Conservation (phyloP, 1,140 invertebrate genomes). For the Aricia agestis region DNA sequence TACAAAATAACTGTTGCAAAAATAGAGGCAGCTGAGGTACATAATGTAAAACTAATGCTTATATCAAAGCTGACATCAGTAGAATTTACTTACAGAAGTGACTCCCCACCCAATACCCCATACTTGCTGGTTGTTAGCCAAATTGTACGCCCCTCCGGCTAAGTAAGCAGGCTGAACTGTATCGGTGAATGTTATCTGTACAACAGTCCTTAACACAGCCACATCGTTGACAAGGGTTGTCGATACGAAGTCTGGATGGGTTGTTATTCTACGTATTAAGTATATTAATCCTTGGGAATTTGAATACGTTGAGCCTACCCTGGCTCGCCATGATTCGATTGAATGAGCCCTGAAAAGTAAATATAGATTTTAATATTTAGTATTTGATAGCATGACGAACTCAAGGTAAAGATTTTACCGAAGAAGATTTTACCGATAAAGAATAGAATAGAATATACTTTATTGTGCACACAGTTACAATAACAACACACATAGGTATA, state of each 20-base stretch:
- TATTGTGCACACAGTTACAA: too few relatives aligned
- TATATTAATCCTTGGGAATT: conserved; percentile 39
- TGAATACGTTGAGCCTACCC: conserved; percentile 42
- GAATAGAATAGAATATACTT: too few relatives aligned
- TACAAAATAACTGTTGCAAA: too few relatives aligned
- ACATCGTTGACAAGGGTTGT: conserved; percentile 79
- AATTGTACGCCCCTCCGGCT: conserved; percentile 35
- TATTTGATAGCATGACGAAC: too few relatives aligned
- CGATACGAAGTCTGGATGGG: conserved; percentile 76
- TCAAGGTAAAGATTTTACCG: too few relatives aligned
- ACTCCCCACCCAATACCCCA: conserved; percentile 54
- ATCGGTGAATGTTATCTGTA: conserved; percentile 48
- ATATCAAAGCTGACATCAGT: too few relatives aligned
- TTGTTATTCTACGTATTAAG: conserved; percentile 45
- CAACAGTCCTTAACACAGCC: conserved; percentile 61
- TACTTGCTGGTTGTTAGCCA: conserved; percentile 33
- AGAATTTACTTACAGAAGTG: conserved; percentile 35
- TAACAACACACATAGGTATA: too few relatives aligned
- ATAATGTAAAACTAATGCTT: too few relatives aligned
- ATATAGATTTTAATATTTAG: too few relatives aligned
- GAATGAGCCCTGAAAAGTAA: conserved; percentile 33
- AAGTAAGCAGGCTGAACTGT: conserved; percentile 39
- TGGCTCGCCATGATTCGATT: conserved; percentile 41
- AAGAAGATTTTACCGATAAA: too few relatives aligned
- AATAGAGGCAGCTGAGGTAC: too few relatives aligned